phyloP scores from a whole-genome alignment of 2,797 vertebrate species.

The Remorina albescens region DNA sequence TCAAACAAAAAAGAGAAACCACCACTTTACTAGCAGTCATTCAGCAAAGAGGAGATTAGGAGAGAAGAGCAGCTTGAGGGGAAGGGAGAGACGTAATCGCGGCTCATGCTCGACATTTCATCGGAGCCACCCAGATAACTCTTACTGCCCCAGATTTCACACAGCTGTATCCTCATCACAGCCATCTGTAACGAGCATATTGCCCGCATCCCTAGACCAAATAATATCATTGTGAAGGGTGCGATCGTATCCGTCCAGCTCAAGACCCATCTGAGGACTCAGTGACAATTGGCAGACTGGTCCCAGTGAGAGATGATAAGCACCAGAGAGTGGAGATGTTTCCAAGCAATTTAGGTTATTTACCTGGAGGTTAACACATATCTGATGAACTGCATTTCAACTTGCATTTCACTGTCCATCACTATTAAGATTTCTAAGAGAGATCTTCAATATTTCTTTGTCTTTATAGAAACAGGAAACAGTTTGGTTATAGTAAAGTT shows the following conservation, averaged over 20 bases:
- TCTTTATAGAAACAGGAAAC: too few relatives aligned
- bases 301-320: background rate
- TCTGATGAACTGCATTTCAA: background rate
- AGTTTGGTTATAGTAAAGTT: too few relatives aligned
- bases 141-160: conserved; percentile 71
- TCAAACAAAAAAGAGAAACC: conserved; percentile 60
- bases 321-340: background rate
- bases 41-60: conserved; percentile 76
- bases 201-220: conserved; percentile 39
- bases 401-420: background rate
- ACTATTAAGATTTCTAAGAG: background rate
- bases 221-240: conserved; percentile 40
- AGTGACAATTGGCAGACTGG: too few relatives aligned
- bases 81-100: conserved; percentile 70
- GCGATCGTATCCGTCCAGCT: conserved; percentile 16
- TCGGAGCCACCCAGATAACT: conserved; percentile 71
- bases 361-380: background rate
- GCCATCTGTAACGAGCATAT: conserved; percentile 46
- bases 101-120: conserved; percentile 67
- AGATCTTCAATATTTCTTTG: background rate
- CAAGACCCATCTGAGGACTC: too few relatives aligned
- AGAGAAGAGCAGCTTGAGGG: conserved; percentile 56
- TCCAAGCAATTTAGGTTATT: background rate
- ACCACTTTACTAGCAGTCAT: conserved; percentile 68
- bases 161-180: conserved; percentile 55